Conservation (phyloP, 2,113 vertebrate species). For the Saguinus imperator region DNA sequence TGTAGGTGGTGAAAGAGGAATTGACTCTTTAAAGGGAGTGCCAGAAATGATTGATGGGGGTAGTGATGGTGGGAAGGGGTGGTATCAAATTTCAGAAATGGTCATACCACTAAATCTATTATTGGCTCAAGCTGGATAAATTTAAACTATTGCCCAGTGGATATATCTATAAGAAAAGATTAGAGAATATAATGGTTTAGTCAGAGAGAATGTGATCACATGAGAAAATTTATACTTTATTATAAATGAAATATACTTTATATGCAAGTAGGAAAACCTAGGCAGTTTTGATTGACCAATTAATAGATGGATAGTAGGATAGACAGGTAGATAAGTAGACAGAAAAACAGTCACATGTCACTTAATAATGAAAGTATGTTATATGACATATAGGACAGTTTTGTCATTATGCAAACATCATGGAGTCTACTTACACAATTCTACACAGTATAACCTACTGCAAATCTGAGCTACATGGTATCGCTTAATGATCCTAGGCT, state of each 20-base stretch:
- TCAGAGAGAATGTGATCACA: background rate
- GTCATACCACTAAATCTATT: background rate
- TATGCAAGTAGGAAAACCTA: background rate
- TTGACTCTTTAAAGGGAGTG: background rate
- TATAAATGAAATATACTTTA: background rate
- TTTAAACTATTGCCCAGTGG: background rate
- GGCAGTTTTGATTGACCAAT: background rate
- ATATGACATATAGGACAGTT: background rate
- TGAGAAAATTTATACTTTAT: background rate
- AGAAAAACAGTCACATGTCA: background rate
- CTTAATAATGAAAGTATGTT: background rate
- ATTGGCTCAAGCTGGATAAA: background rate
- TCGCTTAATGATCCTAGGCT: background rate
- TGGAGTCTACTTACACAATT: background rate
- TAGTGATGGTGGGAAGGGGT: background rate
- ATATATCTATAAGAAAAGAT: background rate
- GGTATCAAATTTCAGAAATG: background rate
- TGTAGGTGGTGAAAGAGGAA: background rate
- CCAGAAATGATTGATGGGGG: background rate
- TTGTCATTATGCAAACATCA: background rate
- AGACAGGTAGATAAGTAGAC: background rate
- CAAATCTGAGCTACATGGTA: background rate
- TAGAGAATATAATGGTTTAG: background rate
- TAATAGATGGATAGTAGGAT: too few relatives aligned
- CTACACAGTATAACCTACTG: background rate